A percentile compares a stretch with the other conserved stretches of the same genome.
Conservation (phyloP, 2,113 vertebrate genomes). For the Phrynosoma platyrhinos region DNA sequence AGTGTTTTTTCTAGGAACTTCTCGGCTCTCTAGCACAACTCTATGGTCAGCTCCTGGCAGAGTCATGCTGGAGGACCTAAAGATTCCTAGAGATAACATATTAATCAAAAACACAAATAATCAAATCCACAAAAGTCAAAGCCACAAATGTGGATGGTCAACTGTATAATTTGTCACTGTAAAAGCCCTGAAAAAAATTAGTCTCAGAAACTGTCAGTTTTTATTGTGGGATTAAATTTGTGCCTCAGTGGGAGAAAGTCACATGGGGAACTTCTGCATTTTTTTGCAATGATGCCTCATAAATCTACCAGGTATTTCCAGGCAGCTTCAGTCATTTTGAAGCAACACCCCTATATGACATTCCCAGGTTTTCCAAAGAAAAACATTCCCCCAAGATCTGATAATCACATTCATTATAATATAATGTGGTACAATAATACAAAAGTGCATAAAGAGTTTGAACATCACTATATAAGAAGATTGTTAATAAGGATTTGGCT, state of each 20-base stretch:
- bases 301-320: neutral
- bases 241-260: neutral
- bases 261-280: neutral
- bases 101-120: too few relatives aligned
- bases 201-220: neutral
- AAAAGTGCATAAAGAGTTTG: too few relatives aligned
- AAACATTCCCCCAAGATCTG: neutral
- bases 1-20: too few relatives aligned
- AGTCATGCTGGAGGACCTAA: too few relatives aligned
- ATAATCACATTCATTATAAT: constrained; percentile 5
- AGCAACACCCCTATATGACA: neutral
- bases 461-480: too few relatives aligned
- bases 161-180: too few relatives aligned
- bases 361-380: constrained; percentile 7
- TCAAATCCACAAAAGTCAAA: too few relatives aligned
- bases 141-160: too few relatives aligned
- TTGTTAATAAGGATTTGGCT: too few relatives aligned
- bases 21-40: too few relatives aligned
- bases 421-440: neutral
- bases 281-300: neutral
- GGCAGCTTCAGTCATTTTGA: neutral
- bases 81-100: too few relatives aligned
- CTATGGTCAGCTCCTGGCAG: too few relatives aligned
- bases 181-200: neutral
- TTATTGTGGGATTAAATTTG: neutral